A percentile compares a stretch with the other conserved stretches of the same genome.
These are phyloP conservation scores for Trichomycterus rosablanca DNA, from an alignment of 2,113 vertebrate species.

Conservation along the genomic window DNA sequence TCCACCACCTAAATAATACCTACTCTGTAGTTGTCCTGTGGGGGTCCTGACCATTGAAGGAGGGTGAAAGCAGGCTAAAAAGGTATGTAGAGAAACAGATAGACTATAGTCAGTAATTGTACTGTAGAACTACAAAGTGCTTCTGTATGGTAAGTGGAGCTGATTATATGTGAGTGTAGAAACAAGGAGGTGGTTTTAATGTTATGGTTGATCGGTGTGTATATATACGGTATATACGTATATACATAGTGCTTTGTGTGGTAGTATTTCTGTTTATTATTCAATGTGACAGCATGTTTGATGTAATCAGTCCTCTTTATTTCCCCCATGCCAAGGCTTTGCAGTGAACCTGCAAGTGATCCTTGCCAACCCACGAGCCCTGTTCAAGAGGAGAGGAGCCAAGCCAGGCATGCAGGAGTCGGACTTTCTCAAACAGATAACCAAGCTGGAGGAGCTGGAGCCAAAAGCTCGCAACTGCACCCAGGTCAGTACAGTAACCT, in stretches of 20 bases:
- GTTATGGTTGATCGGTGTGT: no score
- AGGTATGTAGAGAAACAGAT: no score
- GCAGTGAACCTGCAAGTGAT: constrained; percentile 95
- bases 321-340: constrained; percentile 73
- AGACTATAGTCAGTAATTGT: no score
- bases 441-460: constrained; percentile 88
- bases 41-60: no score
- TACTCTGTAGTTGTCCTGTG: no score
- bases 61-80: no score
- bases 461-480: constrained; percentile 96
- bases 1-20: no score
- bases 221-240: no score
- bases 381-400: constrained; percentile 91
- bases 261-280: no score
- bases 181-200: background rate
- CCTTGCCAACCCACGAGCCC: constrained; percentile 82
- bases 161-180: background rate
- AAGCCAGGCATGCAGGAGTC: constrained; percentile 99
- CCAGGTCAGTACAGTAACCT: constrained; percentile 69
- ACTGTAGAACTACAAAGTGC: no score
- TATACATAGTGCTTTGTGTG: no score
- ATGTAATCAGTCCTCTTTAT: background rate
- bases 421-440: constrained; percentile 97
- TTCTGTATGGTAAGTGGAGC: no score
- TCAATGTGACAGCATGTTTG: background rate